A percentile compares a stretch with the other conserved stretches of the same genome.
These are phyloP conservation scores for Peromyscus polionotus DNA, from an alignment of 2,113 vertebrate genomes.

Conservation along the genomic window DNA sequence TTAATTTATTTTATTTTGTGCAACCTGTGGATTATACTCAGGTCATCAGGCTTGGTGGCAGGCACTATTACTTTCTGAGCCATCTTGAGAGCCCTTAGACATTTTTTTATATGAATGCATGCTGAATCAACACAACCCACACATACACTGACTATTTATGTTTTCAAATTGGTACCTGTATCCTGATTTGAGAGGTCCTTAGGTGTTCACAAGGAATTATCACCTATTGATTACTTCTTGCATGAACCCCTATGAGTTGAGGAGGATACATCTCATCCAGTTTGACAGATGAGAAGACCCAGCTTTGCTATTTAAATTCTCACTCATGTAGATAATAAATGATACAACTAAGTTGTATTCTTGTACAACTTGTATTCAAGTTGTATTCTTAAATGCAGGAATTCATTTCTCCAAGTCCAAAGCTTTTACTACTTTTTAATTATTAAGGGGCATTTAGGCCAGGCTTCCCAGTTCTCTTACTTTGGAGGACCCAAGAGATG, in stretches of 20 bases:
- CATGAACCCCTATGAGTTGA: not conserved
- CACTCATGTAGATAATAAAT: not conserved
- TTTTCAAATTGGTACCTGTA: not conserved
- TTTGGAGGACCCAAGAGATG: not conserved
- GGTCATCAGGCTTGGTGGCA: not conserved
- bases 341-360: not conserved
- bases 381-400: not conserved
- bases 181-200: not conserved
- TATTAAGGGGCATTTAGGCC: not conserved
- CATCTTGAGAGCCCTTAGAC: not conserved
- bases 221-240: not conserved
- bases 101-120: not conserved
- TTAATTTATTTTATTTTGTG: not conserved
- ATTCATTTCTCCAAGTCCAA: constrained; percentile 34
- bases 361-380: not conserved
- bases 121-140: not conserved
- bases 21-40: not conserved
- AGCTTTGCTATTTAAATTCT: not conserved
- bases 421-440: not conserved
- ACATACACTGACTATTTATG: not conserved
- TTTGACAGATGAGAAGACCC: not conserved
- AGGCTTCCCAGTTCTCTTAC: not conserved
- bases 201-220: not conserved
- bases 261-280: not conserved
- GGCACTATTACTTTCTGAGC: not conserved